Base-by-base conservation (phyloP, 92 coral and sea anemone genomes). In the Blastomussa wellsi region DNA sequence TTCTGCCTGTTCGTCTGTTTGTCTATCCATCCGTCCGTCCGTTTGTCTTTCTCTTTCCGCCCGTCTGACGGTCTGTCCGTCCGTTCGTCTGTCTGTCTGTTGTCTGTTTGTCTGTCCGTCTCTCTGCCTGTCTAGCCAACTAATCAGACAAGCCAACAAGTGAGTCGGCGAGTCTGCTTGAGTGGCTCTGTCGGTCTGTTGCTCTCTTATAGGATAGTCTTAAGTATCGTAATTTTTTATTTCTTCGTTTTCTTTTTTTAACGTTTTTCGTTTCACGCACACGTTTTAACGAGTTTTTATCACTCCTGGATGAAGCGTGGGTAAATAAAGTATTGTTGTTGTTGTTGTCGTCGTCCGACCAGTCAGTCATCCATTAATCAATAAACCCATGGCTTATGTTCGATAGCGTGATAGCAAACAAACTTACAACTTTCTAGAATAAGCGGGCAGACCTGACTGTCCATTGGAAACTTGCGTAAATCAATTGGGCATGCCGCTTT, bases 341-440 rank as follows among this genome's bases (percentile, higher is more conserved):
- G 14, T 0, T 0, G n/a, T 5, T 9, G 20, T 11, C 1, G 74
- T 12, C 74, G 4, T 9, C 3, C 29, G 7, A 10, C 5, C 44
- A 17, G 24, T 16, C 2, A 68, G 39, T 68, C 24, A 2, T 28
- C 72, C 12, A 22, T 10, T 33, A 12, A 44, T 68, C 24, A 33
- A 0, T n/a, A 0, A 24, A n/a, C n/a, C 31, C 5, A 31, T 24
- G 11, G 3, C 3, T 68, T 1, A 35, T 38, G 16, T 14, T 33
- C 4, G 76, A n/a, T 19, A 14, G 13, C 38, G 79, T 48, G 5
- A 31, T 13, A 16, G 0, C 48, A 11, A 69, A n/a, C 52, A 14
- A 36, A 90, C 95, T 80, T 85, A 92, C 95, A 92, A 78, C 95
- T 92, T 81, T 92, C 95, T 57, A 92, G 83, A 3, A 77, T 72